A percentile compares a stretch with the other conserved stretches of the same genome.
Evolutionary conservation across 2,888 invertebrate species (phyloP).

Genomic region (Dasysyrphus tricinctus): DNA sequence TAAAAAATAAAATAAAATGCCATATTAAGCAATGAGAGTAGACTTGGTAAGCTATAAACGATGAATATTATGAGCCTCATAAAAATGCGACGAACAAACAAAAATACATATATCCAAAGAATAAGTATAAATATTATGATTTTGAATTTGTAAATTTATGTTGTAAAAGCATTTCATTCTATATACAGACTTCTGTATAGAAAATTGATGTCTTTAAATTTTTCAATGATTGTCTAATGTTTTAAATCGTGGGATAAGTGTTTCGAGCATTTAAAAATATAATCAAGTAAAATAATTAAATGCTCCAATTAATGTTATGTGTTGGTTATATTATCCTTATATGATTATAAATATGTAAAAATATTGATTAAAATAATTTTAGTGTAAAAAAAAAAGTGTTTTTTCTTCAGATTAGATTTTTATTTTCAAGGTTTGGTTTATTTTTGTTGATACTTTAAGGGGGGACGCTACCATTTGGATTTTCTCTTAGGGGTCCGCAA

Average conservation of each 20-base stretch:
- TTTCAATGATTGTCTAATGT: slow-evolving; percentile 48
- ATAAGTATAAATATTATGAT: slow-evolving; percentile 8
- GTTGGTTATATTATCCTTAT: slow-evolving; percentile 67
- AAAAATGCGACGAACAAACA: slow-evolving; percentile 41
- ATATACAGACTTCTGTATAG: neutral
- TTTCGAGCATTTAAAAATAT: slow-evolving; percentile 36
- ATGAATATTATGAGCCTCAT: slow-evolving; percentile 54
- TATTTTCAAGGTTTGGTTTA: too few relatives aligned
- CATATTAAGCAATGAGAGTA: slow-evolving; percentile 49
- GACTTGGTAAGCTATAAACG: slow-evolving; percentile 62
- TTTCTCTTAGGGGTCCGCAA: too few relatives aligned
- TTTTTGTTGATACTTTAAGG: too few relatives aligned
- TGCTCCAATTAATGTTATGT: slow-evolving; percentile 60
- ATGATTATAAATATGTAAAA: slow-evolving; percentile 59
- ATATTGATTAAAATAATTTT: slow-evolving; percentile 57
- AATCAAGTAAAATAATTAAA: slow-evolving; percentile 46
- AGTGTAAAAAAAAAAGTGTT: slow-evolving; percentile 56
- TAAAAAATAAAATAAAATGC: slow-evolving; percentile 16
- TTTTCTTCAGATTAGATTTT: neutral
- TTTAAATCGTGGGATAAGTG: slow-evolving; percentile 57
- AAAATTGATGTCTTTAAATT: slow-evolving; percentile 37
- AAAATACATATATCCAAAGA: neutral
- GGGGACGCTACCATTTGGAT: too few relatives aligned
- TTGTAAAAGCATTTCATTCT: slow-evolving; percentile 42
- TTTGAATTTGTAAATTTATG: slow-evolving; percentile 33